Evolutionary conservation across 2,888 invertebrate species (phyloP).

Genomic region (Trisateles emortualis): DNA sequence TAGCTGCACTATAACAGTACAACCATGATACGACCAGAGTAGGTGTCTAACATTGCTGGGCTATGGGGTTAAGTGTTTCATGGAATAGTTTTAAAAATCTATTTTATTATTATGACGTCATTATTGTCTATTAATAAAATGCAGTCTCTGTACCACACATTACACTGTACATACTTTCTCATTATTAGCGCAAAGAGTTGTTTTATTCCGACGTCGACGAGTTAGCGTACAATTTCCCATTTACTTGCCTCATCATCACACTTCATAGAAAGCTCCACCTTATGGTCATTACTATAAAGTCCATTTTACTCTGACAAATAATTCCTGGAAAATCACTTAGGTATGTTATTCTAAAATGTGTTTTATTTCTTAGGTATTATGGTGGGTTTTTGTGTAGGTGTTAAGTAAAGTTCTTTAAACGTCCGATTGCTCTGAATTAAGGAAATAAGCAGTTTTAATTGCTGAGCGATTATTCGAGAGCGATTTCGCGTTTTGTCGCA

Average conservation of each 20-base stretch:
- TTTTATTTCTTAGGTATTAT: constrained; percentile 27
- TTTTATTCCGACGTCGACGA: constrained; percentile 80
- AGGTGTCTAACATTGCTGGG: too few relatives aligned
- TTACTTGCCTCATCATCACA: constrained; percentile 68
- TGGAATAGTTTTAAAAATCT: too few relatives aligned
- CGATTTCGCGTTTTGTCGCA: constrained; percentile 63
- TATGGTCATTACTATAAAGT: constrained; percentile 41
- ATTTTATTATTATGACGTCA: too few relatives aligned
- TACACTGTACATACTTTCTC: constrained; percentile 73
- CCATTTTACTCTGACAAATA: constrained; percentile 42
- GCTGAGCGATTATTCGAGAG: constrained; percentile 75
- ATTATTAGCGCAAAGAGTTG: constrained; percentile 85
- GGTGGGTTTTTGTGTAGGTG: constrained; percentile 32
- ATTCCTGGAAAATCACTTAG: constrained; percentile 49
- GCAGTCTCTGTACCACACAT: constrained; percentile 31
- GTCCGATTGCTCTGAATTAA: constrained; percentile 79
- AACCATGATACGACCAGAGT: too few relatives aligned
- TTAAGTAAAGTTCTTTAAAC: constrained; percentile 65
- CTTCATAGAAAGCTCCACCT: constrained; percentile 50
- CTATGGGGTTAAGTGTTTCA: too few relatives aligned
- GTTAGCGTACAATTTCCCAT: constrained; percentile 85
- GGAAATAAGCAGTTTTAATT: constrained; percentile 85
- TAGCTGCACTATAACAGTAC: too few relatives aligned
- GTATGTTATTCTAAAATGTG: constrained; percentile 13
- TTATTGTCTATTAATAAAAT: too few relatives aligned